Evolutionary conservation across 2,113 vertebrate genomes (phyloP).

Genomic region (Heterocephalus glaber): DNA sequence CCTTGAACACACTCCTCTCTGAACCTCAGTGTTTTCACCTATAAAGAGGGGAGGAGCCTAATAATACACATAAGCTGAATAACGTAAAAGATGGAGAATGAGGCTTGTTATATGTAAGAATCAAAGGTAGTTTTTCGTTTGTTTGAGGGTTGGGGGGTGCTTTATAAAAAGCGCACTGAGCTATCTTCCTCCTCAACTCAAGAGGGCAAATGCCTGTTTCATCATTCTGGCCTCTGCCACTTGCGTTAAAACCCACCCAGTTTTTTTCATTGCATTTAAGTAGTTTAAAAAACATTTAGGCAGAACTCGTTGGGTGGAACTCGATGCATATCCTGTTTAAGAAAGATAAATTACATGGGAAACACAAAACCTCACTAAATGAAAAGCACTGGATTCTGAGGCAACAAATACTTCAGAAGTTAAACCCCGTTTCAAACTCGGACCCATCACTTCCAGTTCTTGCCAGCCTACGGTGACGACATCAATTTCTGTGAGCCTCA

Average conservation of each 20-base stretch:
- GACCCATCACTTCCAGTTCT: neutral
- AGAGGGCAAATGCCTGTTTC: neutral
- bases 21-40: neutral
- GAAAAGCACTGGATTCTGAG: neutral
- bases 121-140: rapidly evolving
- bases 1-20: neutral
- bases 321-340: neutral
- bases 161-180: neutral
- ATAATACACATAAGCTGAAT: neutral
- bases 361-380: neutral
- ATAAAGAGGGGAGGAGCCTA: neutral
- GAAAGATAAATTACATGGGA: neutral
- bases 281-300: neutral
- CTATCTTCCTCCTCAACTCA: neutral
- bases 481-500: neutral
- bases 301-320: neutral
- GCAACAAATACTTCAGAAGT: neutral
- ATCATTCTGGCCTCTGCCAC: neutral
- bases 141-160: rapidly evolving
- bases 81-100: neutral
- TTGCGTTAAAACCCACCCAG: neutral
- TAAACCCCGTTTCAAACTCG: neutral
- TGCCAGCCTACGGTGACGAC: neutral
- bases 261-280: neutral
- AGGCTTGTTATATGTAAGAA: neutral